phyloP scores from a whole-genome alignment of 2,888 invertebrate genomes.

The Siphlonurus alternatus region DNA sequence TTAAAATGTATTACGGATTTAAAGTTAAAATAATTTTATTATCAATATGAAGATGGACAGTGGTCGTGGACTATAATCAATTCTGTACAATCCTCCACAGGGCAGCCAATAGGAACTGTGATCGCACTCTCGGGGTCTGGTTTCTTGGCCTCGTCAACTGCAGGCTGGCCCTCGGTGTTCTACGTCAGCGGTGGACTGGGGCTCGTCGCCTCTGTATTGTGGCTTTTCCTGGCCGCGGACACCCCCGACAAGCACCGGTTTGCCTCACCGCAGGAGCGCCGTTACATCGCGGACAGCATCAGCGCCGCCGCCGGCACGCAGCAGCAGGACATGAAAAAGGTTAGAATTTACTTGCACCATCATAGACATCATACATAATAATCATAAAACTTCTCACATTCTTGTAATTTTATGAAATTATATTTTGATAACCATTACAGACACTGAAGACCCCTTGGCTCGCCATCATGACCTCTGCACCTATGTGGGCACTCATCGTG shows the following conservation, averaged over 20 bases:
- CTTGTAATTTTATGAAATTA: too few species aligned
- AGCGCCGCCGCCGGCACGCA: too few species aligned
- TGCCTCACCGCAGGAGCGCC: conserved; percentile 40
- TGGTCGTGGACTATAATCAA: too few species aligned
- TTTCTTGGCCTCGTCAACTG: conserved; percentile 9
- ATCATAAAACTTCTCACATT: too few species aligned
- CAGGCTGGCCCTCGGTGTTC: conserved; percentile 17
- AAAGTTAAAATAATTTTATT: too few species aligned
- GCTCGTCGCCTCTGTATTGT: conserved; percentile 23
- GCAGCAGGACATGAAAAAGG: too few species aligned
- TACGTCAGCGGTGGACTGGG: conserved; percentile 17
- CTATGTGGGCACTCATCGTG: conserved; percentile 51
- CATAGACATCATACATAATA: too few species aligned
- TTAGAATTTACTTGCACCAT: too few species aligned
- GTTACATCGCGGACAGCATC: conserved; percentile 37
- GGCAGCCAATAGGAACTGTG: conserved; percentile 7
- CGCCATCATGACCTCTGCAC: conserved; percentile 44
- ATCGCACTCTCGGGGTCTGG: conserved; percentile 4
- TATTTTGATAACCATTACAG: too few species aligned
- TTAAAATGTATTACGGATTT: too few species aligned
- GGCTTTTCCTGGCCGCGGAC: conserved; percentile 43
- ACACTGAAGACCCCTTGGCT: conserved; percentile 50
- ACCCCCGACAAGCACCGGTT: conserved; percentile 41
- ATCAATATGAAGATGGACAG: too few species aligned
- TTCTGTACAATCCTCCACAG: too few species aligned